phyloP scores from a whole-genome alignment of 2,888 invertebrate species.

The Aphodius granarius region DNA sequence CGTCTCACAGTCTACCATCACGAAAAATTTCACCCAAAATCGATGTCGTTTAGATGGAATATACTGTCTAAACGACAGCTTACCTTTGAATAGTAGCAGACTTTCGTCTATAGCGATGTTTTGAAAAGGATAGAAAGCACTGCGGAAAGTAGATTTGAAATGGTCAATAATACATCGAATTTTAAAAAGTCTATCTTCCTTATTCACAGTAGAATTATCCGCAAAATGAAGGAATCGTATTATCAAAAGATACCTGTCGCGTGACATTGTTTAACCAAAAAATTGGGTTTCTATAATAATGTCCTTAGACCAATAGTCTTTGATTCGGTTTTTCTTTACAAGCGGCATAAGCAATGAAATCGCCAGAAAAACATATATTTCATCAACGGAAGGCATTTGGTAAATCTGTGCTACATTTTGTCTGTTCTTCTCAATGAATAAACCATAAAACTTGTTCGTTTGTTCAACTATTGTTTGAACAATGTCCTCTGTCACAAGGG shows the following conservation, averaged over 20 bases:
- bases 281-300: constrained; percentile 10
- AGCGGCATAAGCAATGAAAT: too few species aligned
- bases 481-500: too few species aligned
- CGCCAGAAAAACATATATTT: too few species aligned
- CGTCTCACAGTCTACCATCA: constrained; percentile 28
- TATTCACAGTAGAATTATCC: constrained; percentile 22
- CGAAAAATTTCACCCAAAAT: constrained; percentile 17
- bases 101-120: constrained; percentile 16
- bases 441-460: too few species aligned
- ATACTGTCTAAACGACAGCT: constrained; percentile 11
- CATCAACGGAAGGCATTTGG: too few species aligned
- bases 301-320: too few species aligned
- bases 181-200: constrained; percentile 7
- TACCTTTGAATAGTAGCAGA: constrained; percentile 13
- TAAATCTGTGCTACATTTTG: too few species aligned
- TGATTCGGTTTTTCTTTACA: too few species aligned
- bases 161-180: constrained; percentile 19
- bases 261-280: too few species aligned
- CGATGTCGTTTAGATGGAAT: constrained; percentile 17
- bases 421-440: too few species aligned
- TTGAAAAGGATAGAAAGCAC: constrained; percentile 22
- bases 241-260: constrained; percentile 32
- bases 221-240: constrained; percentile 34
- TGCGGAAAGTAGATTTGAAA: constrained; percentile 7
- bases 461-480: too few species aligned